Base-by-base conservation (phyloP, 2,888 invertebrate genomes). In the Erpobdella octoculata region DNA sequence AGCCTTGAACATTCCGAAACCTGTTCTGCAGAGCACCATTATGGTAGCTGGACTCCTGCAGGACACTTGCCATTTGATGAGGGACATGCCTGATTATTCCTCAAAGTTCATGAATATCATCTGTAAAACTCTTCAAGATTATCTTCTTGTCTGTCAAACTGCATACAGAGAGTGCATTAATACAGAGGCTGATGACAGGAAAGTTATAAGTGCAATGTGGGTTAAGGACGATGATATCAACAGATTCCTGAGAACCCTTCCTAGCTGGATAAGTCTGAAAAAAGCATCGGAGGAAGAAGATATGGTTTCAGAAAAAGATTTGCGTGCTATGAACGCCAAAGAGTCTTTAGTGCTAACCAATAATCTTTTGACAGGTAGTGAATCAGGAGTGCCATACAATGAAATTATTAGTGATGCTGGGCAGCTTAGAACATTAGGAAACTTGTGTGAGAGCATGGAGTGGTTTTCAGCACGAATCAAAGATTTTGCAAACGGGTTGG, bases 301-400 rank as follows among this genome's bases (percentile, higher is more conserved):
- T 71, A 73, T 77, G 48, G 90, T 90, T 81, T 90, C 90, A 77
- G 90, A 90, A 0, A 88, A 89, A 78, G 91, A 91, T 80, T 87
- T 91, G 64, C 86, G 90, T 37, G 88, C 89, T 77, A 86, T 91
- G 67, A 92, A 91, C 82, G 86, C 89, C 71, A 89, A 92, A 70
- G 96, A 96, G 83, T 93, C 94, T 0, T 92, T 93, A 81, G 93
- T 95, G 80, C 86, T 96, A 12, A 93, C 93, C 21, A 90, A 91
- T 72, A 95, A 94, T 81, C 85, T 93, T 53, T 79, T 81, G 2
- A 78, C 81, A 25, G 92, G 92, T 4, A 41, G 67, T 15, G 93
- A 93, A 81, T 90, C 91, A 6, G 89, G 91, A 35, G 90, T 93
- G 31, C 88, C 89, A 0, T 87, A 89, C 53, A 89, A 89, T 72